These are phyloP conservation scores for Celastrina argiolus DNA, from an alignment of 2,888 invertebrate genomes.

Conservation along the genomic window DNA sequence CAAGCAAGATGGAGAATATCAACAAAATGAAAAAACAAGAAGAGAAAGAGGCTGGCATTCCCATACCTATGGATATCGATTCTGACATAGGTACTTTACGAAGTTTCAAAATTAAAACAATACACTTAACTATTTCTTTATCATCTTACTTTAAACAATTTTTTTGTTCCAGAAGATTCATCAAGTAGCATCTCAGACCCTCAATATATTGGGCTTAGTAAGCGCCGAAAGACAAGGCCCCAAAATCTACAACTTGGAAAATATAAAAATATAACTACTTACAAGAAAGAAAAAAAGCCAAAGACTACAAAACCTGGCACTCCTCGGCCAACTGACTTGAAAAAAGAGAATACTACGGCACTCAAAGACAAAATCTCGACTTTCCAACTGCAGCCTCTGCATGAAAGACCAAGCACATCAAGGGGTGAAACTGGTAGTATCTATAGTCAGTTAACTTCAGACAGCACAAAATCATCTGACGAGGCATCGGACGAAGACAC, in stretches of 20 bases:
- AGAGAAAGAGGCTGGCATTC: neutral
- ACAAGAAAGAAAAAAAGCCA: neutral
- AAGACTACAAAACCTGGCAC: neutral
- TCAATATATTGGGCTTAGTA: neutral
- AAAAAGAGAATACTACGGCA: neutral
- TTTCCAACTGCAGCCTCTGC: neutral
- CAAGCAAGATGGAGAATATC: neutral
- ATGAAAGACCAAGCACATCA: neutral
- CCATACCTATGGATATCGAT: neutral
- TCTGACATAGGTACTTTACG: neutral
- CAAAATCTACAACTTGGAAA: neutral
- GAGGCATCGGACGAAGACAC: neutral
- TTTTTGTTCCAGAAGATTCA: neutral
- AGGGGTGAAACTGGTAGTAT: neutral
- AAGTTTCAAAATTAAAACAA: neutral
- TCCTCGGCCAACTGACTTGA: neutral
- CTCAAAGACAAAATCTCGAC: neutral
- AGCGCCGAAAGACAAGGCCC: neutral
- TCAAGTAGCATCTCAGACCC: neutral
- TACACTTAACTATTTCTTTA: no score
- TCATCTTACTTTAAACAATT: no score
- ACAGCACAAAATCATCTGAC: neutral
- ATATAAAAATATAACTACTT: neutral
- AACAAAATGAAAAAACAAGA: neutral
- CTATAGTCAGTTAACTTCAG: neutral